These are phyloP conservation scores for Drosophila helvetica DNA, from an alignment of 2,888 invertebrate species.

Conservation along the genomic window DNA sequence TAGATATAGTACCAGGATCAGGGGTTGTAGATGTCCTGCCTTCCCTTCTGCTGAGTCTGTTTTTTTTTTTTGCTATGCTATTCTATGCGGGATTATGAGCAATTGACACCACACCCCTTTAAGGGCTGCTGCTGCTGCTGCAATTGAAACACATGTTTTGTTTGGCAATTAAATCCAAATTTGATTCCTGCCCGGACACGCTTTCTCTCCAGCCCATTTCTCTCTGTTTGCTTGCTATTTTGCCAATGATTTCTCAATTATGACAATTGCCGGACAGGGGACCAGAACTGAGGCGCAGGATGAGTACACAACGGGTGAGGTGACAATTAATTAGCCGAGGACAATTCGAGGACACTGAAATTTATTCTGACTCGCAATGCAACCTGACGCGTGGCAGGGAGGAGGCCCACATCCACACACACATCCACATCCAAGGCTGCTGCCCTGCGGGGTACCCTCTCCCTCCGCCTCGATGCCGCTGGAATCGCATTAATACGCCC, in stretches of 20 bases:
- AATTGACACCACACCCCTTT: constrained; percentile 64
- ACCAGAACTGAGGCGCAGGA: constrained; percentile 1
- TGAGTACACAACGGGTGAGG: constrained; percentile 45
- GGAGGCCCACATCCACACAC: constrained; percentile 26
- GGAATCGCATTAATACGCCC: constrained; percentile 63
- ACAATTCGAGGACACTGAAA: constrained; percentile 60
- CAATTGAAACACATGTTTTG: constrained; percentile 78
- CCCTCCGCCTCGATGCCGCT: constrained; percentile 42
- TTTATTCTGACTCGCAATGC: constrained; percentile 32
- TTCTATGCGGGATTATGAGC: constrained; percentile 37
- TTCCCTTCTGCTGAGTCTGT: neutral
- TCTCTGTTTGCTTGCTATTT: constrained; percentile 38
- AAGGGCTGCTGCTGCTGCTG: constrained; percentile 34
- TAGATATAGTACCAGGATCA: constrained; percentile 37
- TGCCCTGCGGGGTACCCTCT: constrained; percentile 19
- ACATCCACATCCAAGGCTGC: constrained; percentile 10
- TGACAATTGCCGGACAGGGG: constrained; percentile 59
- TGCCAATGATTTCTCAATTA: constrained; percentile 75
- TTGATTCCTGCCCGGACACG: constrained; percentile 48
- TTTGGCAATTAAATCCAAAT: constrained; percentile 76
- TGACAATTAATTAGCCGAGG: constrained; percentile 73
- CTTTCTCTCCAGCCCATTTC: neutral
- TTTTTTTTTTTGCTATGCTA: constrained; percentile 12
- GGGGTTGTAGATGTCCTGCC: constrained; percentile 9
- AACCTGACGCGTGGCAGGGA: constrained; percentile 72